Percentiles rank a stretch among this genome's conserved stretches.
These are phyloP conservation scores for Phoenicopterus ruber DNA, from an alignment of 2,113 vertebrate genomes.

Conservation along the genomic window DNA sequence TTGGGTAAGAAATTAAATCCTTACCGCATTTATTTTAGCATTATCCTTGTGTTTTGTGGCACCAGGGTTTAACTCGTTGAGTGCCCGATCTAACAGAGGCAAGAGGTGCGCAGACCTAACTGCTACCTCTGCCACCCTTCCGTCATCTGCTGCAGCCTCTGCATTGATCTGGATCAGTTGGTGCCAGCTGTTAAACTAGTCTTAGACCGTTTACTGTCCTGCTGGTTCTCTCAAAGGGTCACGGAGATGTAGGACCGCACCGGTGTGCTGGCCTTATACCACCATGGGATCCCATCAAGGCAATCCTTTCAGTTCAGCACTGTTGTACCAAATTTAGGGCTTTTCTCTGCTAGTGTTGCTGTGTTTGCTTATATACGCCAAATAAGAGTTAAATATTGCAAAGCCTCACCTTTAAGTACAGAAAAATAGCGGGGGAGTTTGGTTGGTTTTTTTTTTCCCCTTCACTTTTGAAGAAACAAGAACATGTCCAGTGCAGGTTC, in stretches of 20 bases:
- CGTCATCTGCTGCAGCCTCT: background rate
- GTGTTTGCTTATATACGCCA: background rate
- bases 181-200: background rate
- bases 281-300: background rate
- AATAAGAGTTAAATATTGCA: background rate
- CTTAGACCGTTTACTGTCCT: background rate
- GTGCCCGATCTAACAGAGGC: rapidly evolving
- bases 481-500: background rate
- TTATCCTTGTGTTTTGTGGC: background rate
- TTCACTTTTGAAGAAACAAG: background rate
- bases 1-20: background rate
- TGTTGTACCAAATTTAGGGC: no score
- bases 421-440: background rate
- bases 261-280: rapidly evolving
- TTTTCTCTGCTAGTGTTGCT: background rate
- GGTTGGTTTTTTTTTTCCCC: background rate
- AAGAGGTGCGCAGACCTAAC: background rate
- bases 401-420: background rate
- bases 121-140: background rate
- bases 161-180: rapidly evolving
- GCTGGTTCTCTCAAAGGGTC: background rate
- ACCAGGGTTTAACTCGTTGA: background rate
- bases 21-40: rapidly evolving
- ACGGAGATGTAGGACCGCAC: rapidly evolving
- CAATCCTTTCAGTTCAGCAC: background rate